These are phyloP conservation scores for Eupleurogrammus muticus DNA, from an alignment of 2,797 vertebrate genomes.

Conservation along the genomic window DNA sequence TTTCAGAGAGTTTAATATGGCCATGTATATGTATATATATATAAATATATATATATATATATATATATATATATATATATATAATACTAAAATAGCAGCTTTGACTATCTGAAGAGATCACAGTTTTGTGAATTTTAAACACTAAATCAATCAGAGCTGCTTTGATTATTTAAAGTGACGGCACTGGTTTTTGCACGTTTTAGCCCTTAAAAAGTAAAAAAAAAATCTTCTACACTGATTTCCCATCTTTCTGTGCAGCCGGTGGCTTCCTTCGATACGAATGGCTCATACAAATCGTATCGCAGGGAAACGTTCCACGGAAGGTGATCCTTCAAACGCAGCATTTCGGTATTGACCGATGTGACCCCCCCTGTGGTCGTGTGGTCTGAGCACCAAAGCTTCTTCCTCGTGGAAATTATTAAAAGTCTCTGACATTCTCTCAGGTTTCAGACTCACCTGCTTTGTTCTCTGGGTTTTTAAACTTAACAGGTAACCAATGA, in stretches of 20 bases:
- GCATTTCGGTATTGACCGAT: slow-evolving; percentile 35
- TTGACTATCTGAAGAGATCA: too few species aligned
- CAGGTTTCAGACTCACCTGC: slow-evolving; percentile 31
- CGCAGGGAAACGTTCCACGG: slow-evolving; percentile 19
- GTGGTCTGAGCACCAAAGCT: slow-evolving; percentile 34
- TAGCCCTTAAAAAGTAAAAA: slow-evolving; percentile 37
- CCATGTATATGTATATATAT: too few species aligned
- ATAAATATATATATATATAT: too few species aligned
- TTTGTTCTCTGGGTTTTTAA: slow-evolving; percentile 24
- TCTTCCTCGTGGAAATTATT: slow-evolving; percentile 21
- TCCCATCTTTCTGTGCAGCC: slow-evolving; percentile 39
- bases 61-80: too few species aligned
- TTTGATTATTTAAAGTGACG: too few species aligned
- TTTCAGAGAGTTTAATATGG: too few species aligned
- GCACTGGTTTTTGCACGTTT: slow-evolving; percentile 33
- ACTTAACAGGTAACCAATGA: slow-evolving; percentile 24
- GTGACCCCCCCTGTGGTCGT: slow-evolving; percentile 18
- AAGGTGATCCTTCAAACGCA: slow-evolving; percentile 44
- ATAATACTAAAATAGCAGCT: too few species aligned
- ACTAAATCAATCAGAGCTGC: too few species aligned
- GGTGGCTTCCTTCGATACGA: slow-evolving; percentile 40
- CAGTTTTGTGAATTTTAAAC: too few species aligned
- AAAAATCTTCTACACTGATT: slow-evolving; percentile 16
- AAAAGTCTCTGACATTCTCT: slow-evolving; percentile 19
- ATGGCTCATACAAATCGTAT: slow-evolving; percentile 39